Percentiles rank a stretch among this genome's conserved stretches.
phyloP scores from a whole-genome alignment of 2,888 invertebrate species.

The Nebria salina region DNA sequence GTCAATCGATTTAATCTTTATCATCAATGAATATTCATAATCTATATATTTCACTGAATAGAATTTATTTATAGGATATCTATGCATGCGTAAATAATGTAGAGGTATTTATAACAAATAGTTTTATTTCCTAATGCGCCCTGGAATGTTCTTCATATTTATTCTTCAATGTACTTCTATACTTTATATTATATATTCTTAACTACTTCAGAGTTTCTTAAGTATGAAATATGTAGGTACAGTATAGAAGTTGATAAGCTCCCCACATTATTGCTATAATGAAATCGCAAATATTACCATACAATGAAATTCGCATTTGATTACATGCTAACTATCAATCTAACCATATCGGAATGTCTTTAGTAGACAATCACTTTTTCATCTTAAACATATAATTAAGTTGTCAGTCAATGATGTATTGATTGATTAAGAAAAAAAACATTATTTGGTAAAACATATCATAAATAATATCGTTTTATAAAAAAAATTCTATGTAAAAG shows the following conservation, averaged over 20 bases:
- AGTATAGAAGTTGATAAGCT: not conserved
- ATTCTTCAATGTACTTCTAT: too few relatives aligned
- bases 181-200: too few relatives aligned
- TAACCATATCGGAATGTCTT: not conserved
- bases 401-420: slow-evolving; percentile 7
- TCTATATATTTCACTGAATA: too few relatives aligned
- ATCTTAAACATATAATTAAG: slow-evolving; percentile 8
- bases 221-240: too few relatives aligned
- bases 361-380: slow-evolving; percentile 5
- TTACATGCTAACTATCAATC: slow-evolving; percentile 6
- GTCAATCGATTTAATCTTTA: too few relatives aligned
- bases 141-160: not conserved
- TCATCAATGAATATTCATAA: too few relatives aligned
- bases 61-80: too few relatives aligned
- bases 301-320: slow-evolving; percentile 13
- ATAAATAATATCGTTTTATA: not conserved
- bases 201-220: too few relatives aligned
- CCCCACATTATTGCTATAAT: not conserved
- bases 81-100: too few relatives aligned
- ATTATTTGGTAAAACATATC: not conserved
- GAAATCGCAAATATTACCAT: slow-evolving; percentile 3
- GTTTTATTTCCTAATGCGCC: too few relatives aligned
- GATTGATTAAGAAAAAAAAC: slow-evolving; percentile 5
- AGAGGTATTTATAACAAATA: too few relatives aligned
- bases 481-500: not conserved